These are phyloP conservation scores for Vulpes vulpes DNA, from an alignment of 2,113 vertebrate genomes.

Conservation along the genomic window DNA sequence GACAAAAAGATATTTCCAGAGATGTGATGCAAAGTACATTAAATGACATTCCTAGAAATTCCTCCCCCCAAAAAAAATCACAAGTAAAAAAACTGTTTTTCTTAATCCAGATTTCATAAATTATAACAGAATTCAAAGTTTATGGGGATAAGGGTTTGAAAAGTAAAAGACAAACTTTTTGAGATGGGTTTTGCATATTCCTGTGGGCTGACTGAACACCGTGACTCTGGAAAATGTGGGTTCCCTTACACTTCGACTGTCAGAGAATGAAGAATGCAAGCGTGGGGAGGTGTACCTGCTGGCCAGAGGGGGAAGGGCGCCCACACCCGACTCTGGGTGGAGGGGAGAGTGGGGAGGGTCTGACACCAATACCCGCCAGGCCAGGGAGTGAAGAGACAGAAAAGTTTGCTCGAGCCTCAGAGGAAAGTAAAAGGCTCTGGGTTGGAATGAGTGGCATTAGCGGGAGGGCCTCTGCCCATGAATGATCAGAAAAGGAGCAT, in stretches of 20 bases:
- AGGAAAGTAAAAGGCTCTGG: conserved; percentile 59
- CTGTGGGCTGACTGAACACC: conserved; percentile 86
- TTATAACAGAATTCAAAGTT: conserved; percentile 85
- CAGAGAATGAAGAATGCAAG: background rate
- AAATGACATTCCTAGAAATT: conserved; percentile 84
- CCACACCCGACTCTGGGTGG: background rate
- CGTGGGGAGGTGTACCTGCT: conserved; percentile 68
- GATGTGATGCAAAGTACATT: conserved; percentile 86
- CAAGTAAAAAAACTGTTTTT: conserved; percentile 83
- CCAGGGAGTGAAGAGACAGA: conserved; percentile 64
- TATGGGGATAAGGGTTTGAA: conserved; percentile 78
- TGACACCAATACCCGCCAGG: conserved; percentile 43
- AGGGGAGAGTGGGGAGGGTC: conserved; percentile 32
- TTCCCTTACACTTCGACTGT: conserved; percentile 79
- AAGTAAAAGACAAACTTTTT: conserved; percentile 74
- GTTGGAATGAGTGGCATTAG: background rate
- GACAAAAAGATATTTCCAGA: conserved; percentile 85
- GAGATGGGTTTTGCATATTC: conserved; percentile 87
- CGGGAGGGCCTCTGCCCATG: conserved; percentile 61
- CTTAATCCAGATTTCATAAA: conserved; percentile 83
- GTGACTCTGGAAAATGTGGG: conserved; percentile 77
- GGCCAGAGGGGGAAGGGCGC: conserved; percentile 60
- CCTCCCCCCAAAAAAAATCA: conserved; percentile 39
- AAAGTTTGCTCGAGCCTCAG: background rate
- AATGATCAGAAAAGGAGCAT: conserved; percentile 5